Percentiles rank a stretch among this genome's conserved stretches.
These are phyloP conservation scores for Periplaneta americana DNA, from an alignment of 1,140 invertebrate genomes.

Conservation along the genomic window DNA sequence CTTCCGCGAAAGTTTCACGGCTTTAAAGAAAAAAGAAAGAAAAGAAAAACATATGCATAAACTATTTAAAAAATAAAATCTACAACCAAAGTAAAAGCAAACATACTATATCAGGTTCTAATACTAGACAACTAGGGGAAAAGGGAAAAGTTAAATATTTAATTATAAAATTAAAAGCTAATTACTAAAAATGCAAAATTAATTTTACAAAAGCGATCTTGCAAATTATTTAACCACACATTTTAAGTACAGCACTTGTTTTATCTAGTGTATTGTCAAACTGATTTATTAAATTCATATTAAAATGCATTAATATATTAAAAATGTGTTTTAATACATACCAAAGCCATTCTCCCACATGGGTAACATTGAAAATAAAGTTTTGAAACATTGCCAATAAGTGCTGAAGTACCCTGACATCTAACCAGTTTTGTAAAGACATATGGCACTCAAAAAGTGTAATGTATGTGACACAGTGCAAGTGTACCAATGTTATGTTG, in stretches of 20 bases:
- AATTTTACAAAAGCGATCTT: neutral
- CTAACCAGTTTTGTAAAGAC: neutral
- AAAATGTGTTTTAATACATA: slow-evolving; percentile 14
- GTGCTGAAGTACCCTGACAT: slow-evolving; percentile 3
- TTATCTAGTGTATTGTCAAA: neutral
- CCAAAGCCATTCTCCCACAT: slow-evolving; percentile 13
- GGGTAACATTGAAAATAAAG: slow-evolving; percentile 19
- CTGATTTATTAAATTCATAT: neutral
- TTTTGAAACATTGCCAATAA: slow-evolving; percentile 18
- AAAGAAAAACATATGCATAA: slow-evolving; percentile 27
- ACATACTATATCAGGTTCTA: neutral
- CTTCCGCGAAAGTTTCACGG: slow-evolving; percentile 44
- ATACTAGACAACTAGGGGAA: neutral
- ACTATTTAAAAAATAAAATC: neutral
- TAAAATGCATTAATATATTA: neutral
- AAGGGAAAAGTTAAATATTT: neutral
- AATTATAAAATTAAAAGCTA: neutral
- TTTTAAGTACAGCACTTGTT: neutral
- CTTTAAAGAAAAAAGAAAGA: slow-evolving; percentile 43
- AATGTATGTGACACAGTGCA: neutral
- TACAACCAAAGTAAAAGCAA: neutral
- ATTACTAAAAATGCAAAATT: neutral
- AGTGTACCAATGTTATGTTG: neutral
- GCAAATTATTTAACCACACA: neutral
- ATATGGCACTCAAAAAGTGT: neutral